Evolutionary conservation across 2,113 vertebrate genomes (phyloP).

Genomic region (Mastomys natalensis): DNA sequence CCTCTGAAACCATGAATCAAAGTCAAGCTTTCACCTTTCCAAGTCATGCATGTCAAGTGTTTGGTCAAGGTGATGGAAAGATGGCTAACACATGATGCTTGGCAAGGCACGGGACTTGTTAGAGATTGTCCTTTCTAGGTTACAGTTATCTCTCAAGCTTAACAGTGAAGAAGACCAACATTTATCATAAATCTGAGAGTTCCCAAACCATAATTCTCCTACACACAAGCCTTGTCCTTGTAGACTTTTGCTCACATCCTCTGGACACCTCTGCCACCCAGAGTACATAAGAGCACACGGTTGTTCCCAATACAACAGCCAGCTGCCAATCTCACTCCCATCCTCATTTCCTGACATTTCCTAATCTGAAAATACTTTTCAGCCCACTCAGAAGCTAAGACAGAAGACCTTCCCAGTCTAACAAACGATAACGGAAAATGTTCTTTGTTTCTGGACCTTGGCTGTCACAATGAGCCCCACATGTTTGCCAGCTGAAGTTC

Average conservation of each 20-base stretch:
- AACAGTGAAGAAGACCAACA: neutral
- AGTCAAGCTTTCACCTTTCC: neutral
- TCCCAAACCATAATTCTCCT: too few species aligned
- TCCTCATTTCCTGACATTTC: neutral
- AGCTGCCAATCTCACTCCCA: neutral
- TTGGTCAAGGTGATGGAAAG: neutral
- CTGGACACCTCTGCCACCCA: neutral
- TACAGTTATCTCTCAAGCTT: neutral
- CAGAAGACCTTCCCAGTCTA: neutral
- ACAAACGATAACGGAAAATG: neutral
- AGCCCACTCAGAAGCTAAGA: neutral
- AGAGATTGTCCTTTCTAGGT: neutral
- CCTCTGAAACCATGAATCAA: neutral
- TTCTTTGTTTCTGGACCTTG: slow-evolving; percentile 6
- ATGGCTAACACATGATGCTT: neutral
- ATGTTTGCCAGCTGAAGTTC: slow-evolving; percentile 47
- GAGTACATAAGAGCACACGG: neutral
- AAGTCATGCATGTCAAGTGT: neutral
- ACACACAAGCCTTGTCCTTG: neutral
- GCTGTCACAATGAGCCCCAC: neutral
- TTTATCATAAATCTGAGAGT: neutral
- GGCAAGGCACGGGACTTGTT: neutral
- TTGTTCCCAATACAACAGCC: neutral
- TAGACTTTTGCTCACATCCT: neutral
- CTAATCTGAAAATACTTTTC: slow-evolving; percentile 8